phyloP scores from a whole-genome alignment of 1,140 invertebrate genomes.

The Nomia melanderi region DNA sequence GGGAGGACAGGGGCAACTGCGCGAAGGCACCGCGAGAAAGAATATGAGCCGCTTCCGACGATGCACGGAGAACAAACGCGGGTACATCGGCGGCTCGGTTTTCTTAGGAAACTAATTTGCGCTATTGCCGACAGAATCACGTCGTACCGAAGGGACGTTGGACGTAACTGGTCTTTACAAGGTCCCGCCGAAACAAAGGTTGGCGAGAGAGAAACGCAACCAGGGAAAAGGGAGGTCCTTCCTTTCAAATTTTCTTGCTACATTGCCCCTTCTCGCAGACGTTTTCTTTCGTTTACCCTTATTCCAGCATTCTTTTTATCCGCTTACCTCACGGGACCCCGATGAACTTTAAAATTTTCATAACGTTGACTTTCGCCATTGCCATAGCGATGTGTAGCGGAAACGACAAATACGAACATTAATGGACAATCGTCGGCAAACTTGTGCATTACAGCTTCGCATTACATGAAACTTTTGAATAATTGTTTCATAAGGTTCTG shows the following conservation, averaged over 20 bases:
- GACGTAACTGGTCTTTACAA: neutral
- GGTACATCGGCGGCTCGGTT: conserved; percentile 25
- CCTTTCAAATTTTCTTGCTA: conserved; percentile 9
- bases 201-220: neutral
- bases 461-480: too few relatives aligned
- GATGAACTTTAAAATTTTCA: neutral
- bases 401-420: too few relatives aligned
- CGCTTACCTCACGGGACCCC: neutral
- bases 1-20: conserved; percentile 41
- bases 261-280: neutral
- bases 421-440: too few relatives aligned
- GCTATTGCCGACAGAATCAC: neutral
- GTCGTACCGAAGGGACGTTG: neutral
- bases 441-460: too few relatives aligned
- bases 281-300: neutral
- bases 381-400: too few relatives aligned
- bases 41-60: conserved; percentile 45
- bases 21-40: conserved; percentile 52
- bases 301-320: conserved; percentile 6
- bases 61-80: conserved; percentile 44
- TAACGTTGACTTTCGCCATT: neutral
- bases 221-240: neutral
- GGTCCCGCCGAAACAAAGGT: neutral
- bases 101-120: conserved; percentile 25
- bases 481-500: neutral